phyloP scores from a whole-genome alignment of 2,888 invertebrate genomes.

The Eurytoma californica region DNA sequence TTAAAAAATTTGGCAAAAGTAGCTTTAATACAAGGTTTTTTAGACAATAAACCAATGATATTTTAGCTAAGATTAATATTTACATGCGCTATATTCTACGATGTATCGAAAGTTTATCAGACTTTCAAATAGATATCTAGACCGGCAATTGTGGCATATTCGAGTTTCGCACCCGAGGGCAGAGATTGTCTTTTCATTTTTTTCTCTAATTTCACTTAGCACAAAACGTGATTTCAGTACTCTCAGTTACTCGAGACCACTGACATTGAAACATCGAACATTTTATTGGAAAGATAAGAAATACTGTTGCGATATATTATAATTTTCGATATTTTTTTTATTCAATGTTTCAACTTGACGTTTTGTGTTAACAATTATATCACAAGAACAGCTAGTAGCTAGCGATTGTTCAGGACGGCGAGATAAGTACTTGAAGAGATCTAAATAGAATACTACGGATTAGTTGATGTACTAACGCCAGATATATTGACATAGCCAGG shows the following conservation, averaged over 20 bases:
- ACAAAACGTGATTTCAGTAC: constrained; percentile 40
- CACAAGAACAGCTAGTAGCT: constrained; percentile 51
- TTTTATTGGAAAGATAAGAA: too few relatives aligned
- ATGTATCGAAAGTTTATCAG: constrained; percentile 17
- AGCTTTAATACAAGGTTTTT: constrained; percentile 47
- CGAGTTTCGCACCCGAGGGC: constrained; percentile 50
- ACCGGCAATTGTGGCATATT: constrained; percentile 43
- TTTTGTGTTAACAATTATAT: constrained; percentile 53
- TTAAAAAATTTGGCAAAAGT: constrained; percentile 52
- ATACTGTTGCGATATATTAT: too few relatives aligned
- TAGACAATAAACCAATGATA: too few relatives aligned
- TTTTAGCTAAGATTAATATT: constrained; percentile 30
- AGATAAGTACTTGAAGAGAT: constrained; percentile 36
- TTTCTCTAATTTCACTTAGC: constrained; percentile 35
- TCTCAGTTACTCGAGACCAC: too few relatives aligned
- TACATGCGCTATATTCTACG: constrained; percentile 23
- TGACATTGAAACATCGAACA: too few relatives aligned
- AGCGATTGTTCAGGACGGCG: constrained; percentile 53
- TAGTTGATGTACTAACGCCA: constrained; percentile 37
- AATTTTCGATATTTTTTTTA: too few relatives aligned
- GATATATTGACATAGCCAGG: constrained; percentile 18
- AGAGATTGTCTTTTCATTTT: constrained; percentile 52
- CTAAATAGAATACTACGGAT: constrained; percentile 42
- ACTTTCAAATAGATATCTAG: constrained; percentile 25
- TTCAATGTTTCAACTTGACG: constrained; percentile 14